Percentiles rank a stretch among this genome's conserved stretches.
phyloP scores from a whole-genome alignment of 1,140 invertebrate genomes.

The Drosophila sulfurigaster region DNA sequence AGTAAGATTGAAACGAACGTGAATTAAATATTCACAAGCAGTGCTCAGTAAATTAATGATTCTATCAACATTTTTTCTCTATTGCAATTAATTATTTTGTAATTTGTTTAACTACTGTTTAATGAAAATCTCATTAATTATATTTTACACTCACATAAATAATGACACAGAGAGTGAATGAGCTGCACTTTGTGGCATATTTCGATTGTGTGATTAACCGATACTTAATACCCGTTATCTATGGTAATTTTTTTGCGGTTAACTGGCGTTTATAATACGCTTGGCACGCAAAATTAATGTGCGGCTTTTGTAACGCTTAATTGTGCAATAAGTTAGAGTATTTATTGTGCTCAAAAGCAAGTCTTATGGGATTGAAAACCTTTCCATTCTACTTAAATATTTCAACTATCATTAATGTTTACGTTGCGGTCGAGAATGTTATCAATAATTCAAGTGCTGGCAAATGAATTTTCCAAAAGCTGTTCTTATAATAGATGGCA shows the following conservation, averaged over 20 bases:
- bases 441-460: background rate
- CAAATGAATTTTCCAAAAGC: background rate
- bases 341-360: constrained; percentile 12
- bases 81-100: constrained; percentile 2
- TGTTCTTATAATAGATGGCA: background rate
- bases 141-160: constrained; percentile 1
- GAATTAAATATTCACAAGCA: background rate
- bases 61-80: too few species aligned
- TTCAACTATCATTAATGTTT: too few species aligned
- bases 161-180: background rate
- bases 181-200: constrained; percentile 14
- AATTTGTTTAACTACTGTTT: background rate
- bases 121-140: constrained; percentile 5
- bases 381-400: background rate
- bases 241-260: constrained; percentile 6
- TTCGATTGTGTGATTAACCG: constrained; percentile 22
- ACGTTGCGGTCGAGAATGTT: background rate
- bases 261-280: background rate
- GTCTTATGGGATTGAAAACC: background rate
- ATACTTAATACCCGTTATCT: constrained; percentile 29
- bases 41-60: background rate
- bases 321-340: constrained; percentile 13
- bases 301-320: constrained; percentile 8
- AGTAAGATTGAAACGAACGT: too few species aligned
- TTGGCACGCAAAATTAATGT: constrained; percentile 20